A percentile compares a stretch with the other conserved stretches of the same genome.
Evolutionary conservation across 2,888 invertebrate species (phyloP).

Genomic region (Junonia oenone): DNA sequence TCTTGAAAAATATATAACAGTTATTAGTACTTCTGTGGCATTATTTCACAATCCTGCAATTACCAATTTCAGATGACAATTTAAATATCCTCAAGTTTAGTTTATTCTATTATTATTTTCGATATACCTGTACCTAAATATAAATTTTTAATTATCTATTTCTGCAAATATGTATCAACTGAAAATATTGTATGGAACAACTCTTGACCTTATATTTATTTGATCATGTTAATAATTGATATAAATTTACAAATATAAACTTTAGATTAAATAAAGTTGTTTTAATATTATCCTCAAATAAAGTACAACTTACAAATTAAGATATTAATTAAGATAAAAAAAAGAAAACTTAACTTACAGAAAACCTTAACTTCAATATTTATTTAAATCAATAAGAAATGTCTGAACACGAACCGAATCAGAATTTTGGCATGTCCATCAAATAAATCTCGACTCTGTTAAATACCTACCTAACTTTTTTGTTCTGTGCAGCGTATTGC

Average conservation of each 20-base stretch:
- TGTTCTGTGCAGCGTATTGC: too few species aligned
- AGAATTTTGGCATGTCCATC: too few species aligned
- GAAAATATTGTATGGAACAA: slow-evolving; percentile 41
- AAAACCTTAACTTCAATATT: too few species aligned
- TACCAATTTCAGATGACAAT: neutral
- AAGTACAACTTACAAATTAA: too few species aligned
- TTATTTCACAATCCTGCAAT: slow-evolving; percentile 25
- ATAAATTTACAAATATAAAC: slow-evolving; percentile 53
- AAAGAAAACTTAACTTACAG: too few species aligned
- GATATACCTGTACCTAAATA: neutral
- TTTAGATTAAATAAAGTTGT: slow-evolving; percentile 42
- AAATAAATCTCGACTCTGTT: too few species aligned
- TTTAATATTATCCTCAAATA: slow-evolving; percentile 36
- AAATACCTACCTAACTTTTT: too few species aligned
- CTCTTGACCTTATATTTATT: slow-evolving; percentile 48
- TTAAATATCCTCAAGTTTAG: neutral
- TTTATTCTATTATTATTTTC: neutral
- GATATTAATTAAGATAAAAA: too few species aligned
- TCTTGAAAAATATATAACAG: slow-evolving; percentile 66
- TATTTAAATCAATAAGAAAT: too few species aligned
- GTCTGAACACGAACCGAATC: too few species aligned
- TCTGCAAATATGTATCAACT: slow-evolving; percentile 23
- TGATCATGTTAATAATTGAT: slow-evolving; percentile 42
- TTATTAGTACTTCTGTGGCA: slow-evolving; percentile 32
- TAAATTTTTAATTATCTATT: slow-evolving; percentile 3